phyloP scores from a whole-genome alignment of 2,888 invertebrate species.

The Cephonodes hylas region DNA sequence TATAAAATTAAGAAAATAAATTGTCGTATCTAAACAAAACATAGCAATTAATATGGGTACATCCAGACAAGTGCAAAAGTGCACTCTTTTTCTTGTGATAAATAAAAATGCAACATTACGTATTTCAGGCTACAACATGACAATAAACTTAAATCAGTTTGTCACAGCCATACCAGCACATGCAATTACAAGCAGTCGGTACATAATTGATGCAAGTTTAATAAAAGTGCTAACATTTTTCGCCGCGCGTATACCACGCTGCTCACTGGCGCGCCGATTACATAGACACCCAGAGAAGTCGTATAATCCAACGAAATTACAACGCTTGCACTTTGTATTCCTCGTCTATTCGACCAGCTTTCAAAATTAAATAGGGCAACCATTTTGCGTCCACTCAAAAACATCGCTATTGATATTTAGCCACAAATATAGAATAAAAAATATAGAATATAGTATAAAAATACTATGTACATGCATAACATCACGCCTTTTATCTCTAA shows the following conservation, averaged over 20 bases:
- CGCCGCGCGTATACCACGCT: slow-evolving; percentile 19
- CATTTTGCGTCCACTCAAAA: background rate
- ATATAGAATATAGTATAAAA: no score
- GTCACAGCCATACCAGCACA: background rate
- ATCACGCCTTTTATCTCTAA: no score
- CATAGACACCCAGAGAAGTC: slow-evolving; percentile 19
- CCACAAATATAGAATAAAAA: no score
- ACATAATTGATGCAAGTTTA: background rate
- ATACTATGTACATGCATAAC: no score
- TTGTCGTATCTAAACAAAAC: no score
- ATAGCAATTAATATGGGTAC: no score
- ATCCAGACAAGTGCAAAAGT: no score
- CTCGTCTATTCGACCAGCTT: background rate
- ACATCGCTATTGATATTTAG: no score
- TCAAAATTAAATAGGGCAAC: background rate
- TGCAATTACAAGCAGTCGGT: background rate
- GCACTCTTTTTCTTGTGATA: no score
- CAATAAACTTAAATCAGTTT: background rate
- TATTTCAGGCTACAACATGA: background rate
- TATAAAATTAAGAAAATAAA: no score
- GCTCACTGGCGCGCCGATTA: slow-evolving; percentile 32
- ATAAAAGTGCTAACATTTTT: background rate
- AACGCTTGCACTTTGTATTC: slow-evolving; percentile 11
- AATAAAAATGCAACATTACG: no score
- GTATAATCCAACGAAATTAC: slow-evolving; percentile 14